Evolutionary conservation across 1,140 invertebrate genomes (phyloP).

Genomic region (Caenorhabditis tropicalis): DNA sequence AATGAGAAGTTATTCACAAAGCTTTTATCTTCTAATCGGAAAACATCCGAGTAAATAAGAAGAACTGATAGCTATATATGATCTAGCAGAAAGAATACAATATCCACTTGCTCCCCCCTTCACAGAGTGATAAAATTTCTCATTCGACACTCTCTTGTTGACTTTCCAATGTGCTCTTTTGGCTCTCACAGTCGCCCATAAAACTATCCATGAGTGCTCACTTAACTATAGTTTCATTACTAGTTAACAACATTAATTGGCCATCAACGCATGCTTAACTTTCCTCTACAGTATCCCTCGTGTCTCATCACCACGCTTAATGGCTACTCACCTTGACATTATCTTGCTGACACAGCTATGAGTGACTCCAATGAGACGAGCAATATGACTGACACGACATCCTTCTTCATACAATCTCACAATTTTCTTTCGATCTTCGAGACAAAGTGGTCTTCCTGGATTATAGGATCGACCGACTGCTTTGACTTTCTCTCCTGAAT

Average conservation of each 20-base stretch:
- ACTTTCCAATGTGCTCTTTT: neutral
- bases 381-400: slow-evolving; percentile 58
- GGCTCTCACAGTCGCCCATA: neutral
- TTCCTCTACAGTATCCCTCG: neutral
- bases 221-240: neutral
- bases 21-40: no score
- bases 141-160: no score
- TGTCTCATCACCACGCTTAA: no score
- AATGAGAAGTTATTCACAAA: no score
- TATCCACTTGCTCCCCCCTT: no score
- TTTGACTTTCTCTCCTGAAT: slow-evolving; percentile 25
- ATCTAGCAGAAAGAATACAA: no score
- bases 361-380: slow-evolving; percentile 55
- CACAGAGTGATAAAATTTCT: no score
- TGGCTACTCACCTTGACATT: slow-evolving; percentile 56
- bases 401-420: slow-evolving; percentile 54
- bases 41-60: no score
- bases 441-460: slow-evolving; percentile 53
- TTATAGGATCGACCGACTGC: slow-evolving; percentile 13
- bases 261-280: neutral
- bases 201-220: neutral
- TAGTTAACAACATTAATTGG: neutral
- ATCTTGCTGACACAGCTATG: slow-evolving; percentile 57
- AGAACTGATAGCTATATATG: no score
- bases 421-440: slow-evolving; percentile 52